Base-by-base conservation (phyloP, 2,888 invertebrate species). In the Epinotia brunnichana region DNA sequence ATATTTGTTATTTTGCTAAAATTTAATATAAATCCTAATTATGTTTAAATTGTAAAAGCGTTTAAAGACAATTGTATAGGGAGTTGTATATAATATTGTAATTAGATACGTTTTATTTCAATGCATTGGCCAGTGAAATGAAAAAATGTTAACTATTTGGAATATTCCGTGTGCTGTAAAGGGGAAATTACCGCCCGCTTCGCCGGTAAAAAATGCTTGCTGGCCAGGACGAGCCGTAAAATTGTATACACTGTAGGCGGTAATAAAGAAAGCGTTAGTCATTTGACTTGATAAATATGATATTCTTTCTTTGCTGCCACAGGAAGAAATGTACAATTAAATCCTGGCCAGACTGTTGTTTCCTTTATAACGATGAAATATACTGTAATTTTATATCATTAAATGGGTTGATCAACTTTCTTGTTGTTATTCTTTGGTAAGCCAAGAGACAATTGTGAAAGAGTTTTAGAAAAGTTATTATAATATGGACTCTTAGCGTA, bases 1-100 rank as follows among this genome's bases (percentile, higher is more conserved):
- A 72, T 56, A 60, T 56, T 62, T 67, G 54, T 72, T 61, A 56
- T 68, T 68, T 72, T 44, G 68, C 66, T 66, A 56, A 66, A 41
- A 21, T 54, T 29, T 60, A 54, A 61, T 69, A 17, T 69, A 41
- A 71, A 71, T 44, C 11, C 2, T 61, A 41, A 61, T 61, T 56
- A n/a, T 39, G 57, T 53, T 51, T 41, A 29, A 54, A 59, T 44
- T 24, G 35, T 44, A 21, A 35, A 51, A 61, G 69, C 69, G 54
- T 62, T 56, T 69, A 69, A 69, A 69, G 69, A 69, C 69, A 69
- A 44, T 19, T 69, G 44, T 53, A 51, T 69, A 61, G 54, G 61
- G 29, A 54, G 62, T 39, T 70, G 62, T 56, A 56, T 56, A 63
- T 39, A 62, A 39, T 54, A 66, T 19, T 39, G 29, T 54, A 54